Base-by-base conservation (phyloP, 2,888 invertebrate species). In the Blastobasis adustella region DNA sequence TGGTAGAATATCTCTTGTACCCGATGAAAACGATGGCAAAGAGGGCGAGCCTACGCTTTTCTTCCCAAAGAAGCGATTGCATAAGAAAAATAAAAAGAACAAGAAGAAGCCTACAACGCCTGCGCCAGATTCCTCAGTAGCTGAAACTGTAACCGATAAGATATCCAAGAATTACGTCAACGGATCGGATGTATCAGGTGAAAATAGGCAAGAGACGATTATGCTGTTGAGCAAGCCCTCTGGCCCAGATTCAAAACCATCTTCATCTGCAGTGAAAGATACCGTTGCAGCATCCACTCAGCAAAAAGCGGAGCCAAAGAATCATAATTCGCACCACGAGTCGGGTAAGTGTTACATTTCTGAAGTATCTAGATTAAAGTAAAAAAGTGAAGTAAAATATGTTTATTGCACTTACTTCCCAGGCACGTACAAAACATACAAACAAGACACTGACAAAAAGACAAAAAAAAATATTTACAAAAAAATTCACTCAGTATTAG, bases 21-120 rank as follows among this genome's bases (percentile, higher is more conserved):
- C 86, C 9, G 66, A 69, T 41, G 69, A 71, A 0, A 55, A 54
- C 8, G 67, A 73, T 4, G 61, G 61, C 0, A 76, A 76, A 58
- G 76, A 73, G 45, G 69, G 62, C 0, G 82, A 84, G 57, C 86
- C 86, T 1, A 75, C 83, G 2, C 55, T 82, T 8, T 86, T 83
- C 63, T 82, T 82, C 59, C 82, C 85, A 0, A 78, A 77, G 56
- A 72, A 67, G 51, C 68, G 67, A 42, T 23, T 3, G 23, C 23
- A 23, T 23, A 23, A 23, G 23, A 81, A 76, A 51, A 75, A 60
- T 42, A 84, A 69, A 53, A 69, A 66, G 9, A 71, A 58, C 37
- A 80, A 71, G 46, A 52, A 55, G 1, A 73, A 58, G 47, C 39
- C 59, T 5, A 67, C 57, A 0, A 59, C 62, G 0, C 52, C 63